phyloP scores from a whole-genome alignment of 2,888 invertebrate genomes.

The Pharmacophagus antenor region DNA sequence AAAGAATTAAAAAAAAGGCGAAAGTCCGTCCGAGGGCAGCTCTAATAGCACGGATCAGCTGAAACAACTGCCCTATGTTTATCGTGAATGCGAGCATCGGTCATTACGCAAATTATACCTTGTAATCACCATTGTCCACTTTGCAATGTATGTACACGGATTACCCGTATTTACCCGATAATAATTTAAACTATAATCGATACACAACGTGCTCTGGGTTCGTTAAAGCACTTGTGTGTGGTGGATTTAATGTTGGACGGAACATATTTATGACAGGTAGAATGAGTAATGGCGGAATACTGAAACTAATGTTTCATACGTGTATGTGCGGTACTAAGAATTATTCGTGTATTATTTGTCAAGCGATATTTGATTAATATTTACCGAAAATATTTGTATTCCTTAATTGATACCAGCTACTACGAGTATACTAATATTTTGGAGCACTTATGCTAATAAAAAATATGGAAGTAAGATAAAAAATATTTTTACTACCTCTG shows the following conservation, averaged over 20 bases:
- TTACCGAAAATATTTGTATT: too few relatives aligned
- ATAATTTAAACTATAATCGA: constrained; percentile 29
- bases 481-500: neutral
- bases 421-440: too few relatives aligned
- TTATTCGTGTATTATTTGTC: too few relatives aligned
- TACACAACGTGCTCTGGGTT: constrained; percentile 14
- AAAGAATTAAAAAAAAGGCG: constrained; percentile 8
- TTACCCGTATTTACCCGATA: constrained; percentile 29
- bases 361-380: too few relatives aligned
- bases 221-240: constrained; percentile 6
- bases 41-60: constrained; percentile 17
- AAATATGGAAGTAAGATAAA: neutral
- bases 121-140: constrained; percentile 38
- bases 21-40: constrained; percentile 5
- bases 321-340: too few relatives aligned
- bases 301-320: neutral
- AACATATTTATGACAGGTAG: neutral
- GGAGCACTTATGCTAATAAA: neutral
- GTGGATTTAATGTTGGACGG: neutral
- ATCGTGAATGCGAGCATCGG: constrained; percentile 36
- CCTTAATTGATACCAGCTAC: too few relatives aligned
- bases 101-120: constrained; percentile 40
- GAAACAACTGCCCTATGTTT: constrained; percentile 36
- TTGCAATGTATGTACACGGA: constrained; percentile 30
- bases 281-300: neutral